Base-by-base conservation (phyloP, 2,797 vertebrate species). In the Simalia tracyae region DNA sequence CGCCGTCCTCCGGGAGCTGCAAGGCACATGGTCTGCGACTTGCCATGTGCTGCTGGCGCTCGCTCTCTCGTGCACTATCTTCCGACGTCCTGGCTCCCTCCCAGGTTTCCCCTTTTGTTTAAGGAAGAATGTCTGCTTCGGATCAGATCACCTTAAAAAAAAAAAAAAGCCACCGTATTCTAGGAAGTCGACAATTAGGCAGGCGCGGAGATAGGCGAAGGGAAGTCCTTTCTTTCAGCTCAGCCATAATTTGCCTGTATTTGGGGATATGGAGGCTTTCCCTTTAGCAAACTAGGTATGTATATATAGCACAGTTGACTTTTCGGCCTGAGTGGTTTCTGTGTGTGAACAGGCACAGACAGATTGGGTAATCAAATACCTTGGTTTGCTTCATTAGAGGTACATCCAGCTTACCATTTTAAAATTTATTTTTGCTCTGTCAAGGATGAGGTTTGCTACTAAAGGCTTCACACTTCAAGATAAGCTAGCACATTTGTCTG, bases 21-120 rank as follows among this genome's bases (percentile, higher is more conserved):
- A 22, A 85, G 92, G 94, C 95, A 94, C 92, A 90, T 92, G 92
- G 89, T 93, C 91, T 88, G 86, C 86, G 56, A 61, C 88, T 91
- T 88, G 94, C 95, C 97, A 97, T 96, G 97, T 97, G 96, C 95
- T 96, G 92, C 57, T 60, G 85, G 54, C n/a, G 42, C 87, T 87
- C 19, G 66, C 89, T 59, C 66, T 42, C 66, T 59, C 88, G 7
- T 36, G 86, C 84, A 63, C 89, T 61, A 5, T 6, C 66, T 86
- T 76, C 88, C 91, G 46, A 93, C 95, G 93, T 1, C 94, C 92
- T 93, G 87, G 89, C 89, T 94, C 93, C 61, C 92, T 90, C 85
- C 91, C 89, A 93, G 92, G 72, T 89, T 90, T 94, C 19, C 86
- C 96, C 94, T 93, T 93, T 90, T 68, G 42, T 19, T 90, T 60